Evolutionary conservation across 2,113 vertebrate species (phyloP).

Genomic region (Pongo pygmaeus): DNA sequence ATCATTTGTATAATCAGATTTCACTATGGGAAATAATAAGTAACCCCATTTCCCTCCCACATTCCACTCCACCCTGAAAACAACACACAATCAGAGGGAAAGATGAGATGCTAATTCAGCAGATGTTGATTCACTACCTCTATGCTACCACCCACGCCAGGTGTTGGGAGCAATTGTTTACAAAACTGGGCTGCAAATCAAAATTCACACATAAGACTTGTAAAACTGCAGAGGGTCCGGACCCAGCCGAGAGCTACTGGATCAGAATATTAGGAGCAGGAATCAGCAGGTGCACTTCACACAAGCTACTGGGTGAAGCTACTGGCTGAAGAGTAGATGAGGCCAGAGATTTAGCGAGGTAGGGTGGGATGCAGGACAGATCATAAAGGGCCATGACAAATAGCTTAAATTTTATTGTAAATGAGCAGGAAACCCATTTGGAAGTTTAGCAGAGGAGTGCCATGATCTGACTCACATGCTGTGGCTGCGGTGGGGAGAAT

Average conservation of each 20-base stretch:
- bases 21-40: conserved; percentile 37
- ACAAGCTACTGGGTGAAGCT: neutral
- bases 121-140: neutral
- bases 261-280: neutral
- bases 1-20: neutral
- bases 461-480: neutral
- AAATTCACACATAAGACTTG: neutral
- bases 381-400: neutral
- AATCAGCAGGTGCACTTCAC: neutral
- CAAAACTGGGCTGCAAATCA: neutral
- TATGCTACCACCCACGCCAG: neutral
- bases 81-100: neutral
- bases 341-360: neutral
- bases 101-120: neutral
- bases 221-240: neutral
- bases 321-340: neutral
- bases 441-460: neutral
- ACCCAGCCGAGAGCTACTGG: neutral
- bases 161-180: neutral
- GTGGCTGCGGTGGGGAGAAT: neutral
- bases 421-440: neutral
- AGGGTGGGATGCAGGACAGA: neutral
- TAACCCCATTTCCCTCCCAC: neutral
- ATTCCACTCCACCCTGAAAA: neutral
- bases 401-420: neutral